phyloP scores from a whole-genome alignment of 2,888 invertebrate genomes.

The Caenorhabditis doughertyi region DNA sequence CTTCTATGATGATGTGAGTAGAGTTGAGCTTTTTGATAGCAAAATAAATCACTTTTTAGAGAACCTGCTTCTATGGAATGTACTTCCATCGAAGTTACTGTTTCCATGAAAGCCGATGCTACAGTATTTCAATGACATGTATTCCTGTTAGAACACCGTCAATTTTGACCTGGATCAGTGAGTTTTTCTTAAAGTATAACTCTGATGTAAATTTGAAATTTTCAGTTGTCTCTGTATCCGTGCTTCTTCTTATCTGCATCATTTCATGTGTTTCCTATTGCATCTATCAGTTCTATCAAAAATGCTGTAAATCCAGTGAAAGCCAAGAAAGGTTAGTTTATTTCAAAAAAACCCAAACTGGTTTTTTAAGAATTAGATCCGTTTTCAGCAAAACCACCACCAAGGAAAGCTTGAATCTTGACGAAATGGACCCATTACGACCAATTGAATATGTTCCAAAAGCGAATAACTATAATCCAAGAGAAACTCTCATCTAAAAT shows the following conservation, averaged over 20 bases:
- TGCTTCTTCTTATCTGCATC: not conserved
- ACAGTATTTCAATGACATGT: conserved; percentile 41
- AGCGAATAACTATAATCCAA: not conserved
- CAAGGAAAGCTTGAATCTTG: not conserved
- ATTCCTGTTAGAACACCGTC: conserved; percentile 6
- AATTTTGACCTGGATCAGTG: not conserved
- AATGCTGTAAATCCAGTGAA: not conserved
- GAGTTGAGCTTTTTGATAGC: not conserved
- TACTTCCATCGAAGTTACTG: conserved; percentile 52
- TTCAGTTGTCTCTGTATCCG: conserved; percentile 1
- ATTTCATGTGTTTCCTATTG: conserved; percentile 2
- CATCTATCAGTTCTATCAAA: not conserved
- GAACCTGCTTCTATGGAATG: conserved; percentile 31
- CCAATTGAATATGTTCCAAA: not conserved
- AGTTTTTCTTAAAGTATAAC: not conserved
- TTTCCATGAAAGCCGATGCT: conserved; percentile 21
- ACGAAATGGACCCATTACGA: not conserved
- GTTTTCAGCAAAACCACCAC: no score
- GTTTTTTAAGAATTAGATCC: no score
- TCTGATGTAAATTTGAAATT: not conserved
- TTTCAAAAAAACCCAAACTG: no score
- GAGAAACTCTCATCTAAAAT: not conserved
- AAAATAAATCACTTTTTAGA: conserved; percentile 1
- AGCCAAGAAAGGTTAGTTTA: no score
- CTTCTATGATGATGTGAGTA: conserved; percentile 39